Evolutionary conservation across 2,888 invertebrate genomes (phyloP).

Genomic region (Uropetala carovei): DNA sequence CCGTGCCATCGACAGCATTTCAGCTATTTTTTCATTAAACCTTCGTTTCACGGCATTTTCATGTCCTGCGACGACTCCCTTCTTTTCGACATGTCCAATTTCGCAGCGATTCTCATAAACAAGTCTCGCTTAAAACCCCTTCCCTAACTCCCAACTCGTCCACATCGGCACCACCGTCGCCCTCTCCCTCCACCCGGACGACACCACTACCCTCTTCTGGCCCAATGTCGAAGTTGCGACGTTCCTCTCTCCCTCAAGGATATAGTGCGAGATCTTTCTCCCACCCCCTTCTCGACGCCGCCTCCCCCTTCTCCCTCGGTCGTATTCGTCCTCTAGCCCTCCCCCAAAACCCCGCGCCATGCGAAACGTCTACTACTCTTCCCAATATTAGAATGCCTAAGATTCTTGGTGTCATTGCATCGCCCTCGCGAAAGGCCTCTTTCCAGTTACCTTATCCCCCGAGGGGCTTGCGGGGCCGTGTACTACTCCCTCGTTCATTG

Average conservation of each 20-base stretch:
- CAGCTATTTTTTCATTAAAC: conserved; percentile 45
- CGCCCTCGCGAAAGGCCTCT: neutral
- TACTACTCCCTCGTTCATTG: neutral
- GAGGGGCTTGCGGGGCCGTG: neutral
- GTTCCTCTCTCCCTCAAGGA: neutral
- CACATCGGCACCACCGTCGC: conserved; percentile 46
- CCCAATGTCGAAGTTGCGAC: conserved; percentile 43
- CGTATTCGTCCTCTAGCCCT: neutral
- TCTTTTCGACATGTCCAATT: conserved; percentile 30
- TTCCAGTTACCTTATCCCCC: neutral
- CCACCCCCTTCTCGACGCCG: neutral
- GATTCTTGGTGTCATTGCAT: conserved; percentile 17
- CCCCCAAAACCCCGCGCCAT: neutral
- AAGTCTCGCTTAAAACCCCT: neutral
- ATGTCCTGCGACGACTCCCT: neutral
- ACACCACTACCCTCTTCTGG: conserved; percentile 47
- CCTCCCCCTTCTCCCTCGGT: neutral
- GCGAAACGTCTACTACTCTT: conserved; percentile 2
- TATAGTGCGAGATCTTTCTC: neutral
- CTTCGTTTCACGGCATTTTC: neutral
- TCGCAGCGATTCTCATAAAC: conserved; percentile 45
- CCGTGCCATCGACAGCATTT: neutral
- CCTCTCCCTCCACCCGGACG: conserved; percentile 7
- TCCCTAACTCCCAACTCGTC: conserved; percentile 10
- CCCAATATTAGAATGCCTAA: conserved; percentile 56